Percentiles rank a stretch among this genome's conserved stretches.
Conservation (phyloP, 2,113 vertebrate species). For the Thymallus thymallus region DNA sequence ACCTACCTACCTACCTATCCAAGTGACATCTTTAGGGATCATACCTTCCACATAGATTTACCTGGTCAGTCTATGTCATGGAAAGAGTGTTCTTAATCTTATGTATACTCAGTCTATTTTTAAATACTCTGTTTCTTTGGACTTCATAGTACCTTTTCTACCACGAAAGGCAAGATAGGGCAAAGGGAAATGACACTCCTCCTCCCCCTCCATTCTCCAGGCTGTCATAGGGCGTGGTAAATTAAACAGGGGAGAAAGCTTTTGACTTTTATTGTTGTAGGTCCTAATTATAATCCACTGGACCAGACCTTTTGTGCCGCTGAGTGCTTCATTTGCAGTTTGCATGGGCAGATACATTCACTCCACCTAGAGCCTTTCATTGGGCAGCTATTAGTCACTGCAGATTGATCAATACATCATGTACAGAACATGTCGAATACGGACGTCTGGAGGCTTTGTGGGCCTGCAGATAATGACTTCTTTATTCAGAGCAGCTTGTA, state of each 20-base stretch:
- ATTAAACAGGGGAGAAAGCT: conserved; percentile 78
- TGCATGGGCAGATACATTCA: conserved; percentile 85
- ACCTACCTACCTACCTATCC: too few species aligned
- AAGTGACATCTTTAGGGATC: too few species aligned
- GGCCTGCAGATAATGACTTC: conserved; percentile 88
- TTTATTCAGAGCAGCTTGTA: conserved; percentile 93
- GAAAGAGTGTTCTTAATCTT: too few species aligned
- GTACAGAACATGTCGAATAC: conserved; percentile 90
- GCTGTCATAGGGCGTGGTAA: conserved; percentile 73
- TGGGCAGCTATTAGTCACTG: conserved; percentile 85
- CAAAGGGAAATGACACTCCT: too few species aligned
- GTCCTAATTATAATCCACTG: conserved; percentile 83
- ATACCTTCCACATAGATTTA: too few species aligned
- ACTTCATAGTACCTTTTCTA: too few species aligned
- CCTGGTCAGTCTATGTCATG: too few species aligned
- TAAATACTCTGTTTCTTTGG: too few species aligned
- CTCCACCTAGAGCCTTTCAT: conserved; percentile 81
- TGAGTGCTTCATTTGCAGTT: conserved; percentile 84
- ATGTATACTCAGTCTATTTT: too few species aligned
- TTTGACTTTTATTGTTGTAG: conserved; percentile 84
- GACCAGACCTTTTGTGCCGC: conserved; percentile 80
- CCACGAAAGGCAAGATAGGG: too few species aligned
- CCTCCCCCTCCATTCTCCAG: conserved; percentile 39
- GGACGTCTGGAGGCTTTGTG: conserved; percentile 90
- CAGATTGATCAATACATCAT: conserved; percentile 95